A percentile compares a stretch with the other conserved stretches of the same genome.
phyloP scores from a whole-genome alignment of 2,797 vertebrate genomes.

The Phalanger gymnotis region DNA sequence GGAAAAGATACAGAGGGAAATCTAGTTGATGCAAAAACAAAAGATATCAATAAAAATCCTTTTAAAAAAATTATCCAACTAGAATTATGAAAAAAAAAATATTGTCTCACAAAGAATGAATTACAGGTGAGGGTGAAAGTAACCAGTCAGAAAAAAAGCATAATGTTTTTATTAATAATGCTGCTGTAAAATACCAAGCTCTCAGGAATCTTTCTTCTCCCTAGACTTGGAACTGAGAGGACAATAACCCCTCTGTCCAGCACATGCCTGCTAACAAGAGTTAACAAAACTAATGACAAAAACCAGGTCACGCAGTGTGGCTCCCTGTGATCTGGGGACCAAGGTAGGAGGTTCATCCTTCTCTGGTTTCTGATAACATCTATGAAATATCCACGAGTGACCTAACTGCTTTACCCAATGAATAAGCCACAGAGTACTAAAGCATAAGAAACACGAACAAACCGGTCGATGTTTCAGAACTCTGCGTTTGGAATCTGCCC shows the following conservation, averaged over 20 bases:
- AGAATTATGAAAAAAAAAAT: too few species aligned
- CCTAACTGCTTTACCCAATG: not conserved
- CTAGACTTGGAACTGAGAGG: not conserved
- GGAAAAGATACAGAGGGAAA: not conserved
- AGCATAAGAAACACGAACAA: not conserved
- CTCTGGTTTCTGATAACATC: not conserved
- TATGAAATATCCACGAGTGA: not conserved
- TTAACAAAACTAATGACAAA: not conserved
- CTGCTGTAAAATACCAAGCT: not conserved
- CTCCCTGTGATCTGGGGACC: not conserved
- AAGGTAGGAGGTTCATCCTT: not conserved
- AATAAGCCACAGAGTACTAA: not conserved
- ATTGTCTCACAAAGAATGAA: not conserved
- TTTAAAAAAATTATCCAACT: too few species aligned
- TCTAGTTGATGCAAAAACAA: not conserved
- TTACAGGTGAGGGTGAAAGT: not conserved
- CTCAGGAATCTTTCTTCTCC: not conserved
- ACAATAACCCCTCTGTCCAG: too few species aligned
- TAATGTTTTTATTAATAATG: not conserved
- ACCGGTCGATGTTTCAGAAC: too few species aligned
- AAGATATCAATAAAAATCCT: not conserved
- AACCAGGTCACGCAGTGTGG: accelerated
- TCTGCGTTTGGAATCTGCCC: too few species aligned
- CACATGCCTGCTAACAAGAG: too few species aligned
- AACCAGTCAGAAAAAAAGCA: not conserved